phyloP scores from a whole-genome alignment of 2,797 vertebrate species.

The Sebastes iracundus region DNA sequence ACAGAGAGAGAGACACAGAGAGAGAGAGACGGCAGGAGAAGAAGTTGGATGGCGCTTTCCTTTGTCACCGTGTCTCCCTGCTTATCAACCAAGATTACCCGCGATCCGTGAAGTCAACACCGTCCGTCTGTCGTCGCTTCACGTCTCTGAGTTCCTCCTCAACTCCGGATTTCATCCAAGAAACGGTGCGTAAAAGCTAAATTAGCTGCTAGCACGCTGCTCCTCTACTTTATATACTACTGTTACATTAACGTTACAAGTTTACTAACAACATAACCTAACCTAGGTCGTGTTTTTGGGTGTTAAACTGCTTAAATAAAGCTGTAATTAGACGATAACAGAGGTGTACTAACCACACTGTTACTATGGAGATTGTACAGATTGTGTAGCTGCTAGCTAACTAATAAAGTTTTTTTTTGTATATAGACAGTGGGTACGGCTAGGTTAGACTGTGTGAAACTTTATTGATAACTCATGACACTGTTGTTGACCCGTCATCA shows the following conservation, averaged over 20 bases:
- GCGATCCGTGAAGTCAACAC: constrained; percentile 1
- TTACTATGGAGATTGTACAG: neutral
- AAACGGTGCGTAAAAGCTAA: constrained; percentile 69
- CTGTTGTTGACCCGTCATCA: neutral
- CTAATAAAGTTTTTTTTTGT: constrained; percentile 11
- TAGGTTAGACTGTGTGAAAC: neutral
- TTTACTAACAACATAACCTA: constrained; percentile 20
- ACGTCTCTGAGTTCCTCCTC: neutral
- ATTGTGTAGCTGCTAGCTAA: neutral
- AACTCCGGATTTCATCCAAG: constrained; percentile 7
- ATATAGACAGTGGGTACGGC: neutral
- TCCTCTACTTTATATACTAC: neutral
- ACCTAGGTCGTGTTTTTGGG: neutral
- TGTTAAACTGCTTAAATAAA: neutral
- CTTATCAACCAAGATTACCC: constrained; percentile 1
- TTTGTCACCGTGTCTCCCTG: constrained; percentile 51
- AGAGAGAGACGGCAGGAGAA: constrained; percentile 20
- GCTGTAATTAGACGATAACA: neutral
- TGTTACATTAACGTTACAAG: constrained; percentile 3
- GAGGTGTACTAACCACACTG: neutral
- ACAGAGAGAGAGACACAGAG: neutral
- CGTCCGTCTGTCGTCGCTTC: neutral
- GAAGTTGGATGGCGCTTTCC: constrained; percentile 72
- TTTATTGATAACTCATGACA: constrained; percentile 7
- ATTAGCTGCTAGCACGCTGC: constrained; percentile 71